Evolutionary conservation across 1,140 invertebrate species (phyloP).

Genomic region (roundworm (Caenorhabditis elegans)): DNA sequence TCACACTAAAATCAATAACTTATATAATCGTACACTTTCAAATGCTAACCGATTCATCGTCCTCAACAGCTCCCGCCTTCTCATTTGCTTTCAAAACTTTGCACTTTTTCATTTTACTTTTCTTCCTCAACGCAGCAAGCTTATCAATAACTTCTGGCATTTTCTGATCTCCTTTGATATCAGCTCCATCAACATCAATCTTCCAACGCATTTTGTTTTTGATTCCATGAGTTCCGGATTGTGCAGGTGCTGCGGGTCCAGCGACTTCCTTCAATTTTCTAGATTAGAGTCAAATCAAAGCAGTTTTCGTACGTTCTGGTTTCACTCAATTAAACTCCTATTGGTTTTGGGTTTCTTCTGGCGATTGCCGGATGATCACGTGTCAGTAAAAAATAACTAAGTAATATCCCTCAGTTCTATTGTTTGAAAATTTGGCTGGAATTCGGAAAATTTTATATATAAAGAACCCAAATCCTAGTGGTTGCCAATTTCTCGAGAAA

Average conservation of each 20-base stretch:
- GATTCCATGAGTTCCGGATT: neutral
- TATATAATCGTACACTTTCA: no score
- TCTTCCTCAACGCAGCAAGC: neutral
- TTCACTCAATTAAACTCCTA: no score
- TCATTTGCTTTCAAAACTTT: slow-evolving; percentile 9
- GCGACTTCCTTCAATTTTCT: neutral
- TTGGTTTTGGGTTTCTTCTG: no score
- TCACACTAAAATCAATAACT: neutral
- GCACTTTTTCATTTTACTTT: neutral
- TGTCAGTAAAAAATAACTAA: no score
- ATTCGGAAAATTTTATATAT: no score
- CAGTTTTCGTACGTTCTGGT: no score
- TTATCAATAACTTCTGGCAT: neutral
- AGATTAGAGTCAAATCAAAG: no score
- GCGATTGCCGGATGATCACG: no score
- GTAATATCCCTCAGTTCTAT: no score
- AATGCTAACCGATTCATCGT: neutral
- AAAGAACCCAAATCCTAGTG: no score
- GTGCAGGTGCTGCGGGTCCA: neutral
- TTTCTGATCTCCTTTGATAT: neutral
- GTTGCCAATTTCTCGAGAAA: no score
- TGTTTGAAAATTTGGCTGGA: no score
- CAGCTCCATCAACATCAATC: slow-evolving; percentile 1
- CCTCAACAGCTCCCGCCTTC: neutral
- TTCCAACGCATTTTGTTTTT: slow-evolving; percentile 25